Conservation (phyloP, 2,113 vertebrate species). For the Guaruba guarouba region DNA sequence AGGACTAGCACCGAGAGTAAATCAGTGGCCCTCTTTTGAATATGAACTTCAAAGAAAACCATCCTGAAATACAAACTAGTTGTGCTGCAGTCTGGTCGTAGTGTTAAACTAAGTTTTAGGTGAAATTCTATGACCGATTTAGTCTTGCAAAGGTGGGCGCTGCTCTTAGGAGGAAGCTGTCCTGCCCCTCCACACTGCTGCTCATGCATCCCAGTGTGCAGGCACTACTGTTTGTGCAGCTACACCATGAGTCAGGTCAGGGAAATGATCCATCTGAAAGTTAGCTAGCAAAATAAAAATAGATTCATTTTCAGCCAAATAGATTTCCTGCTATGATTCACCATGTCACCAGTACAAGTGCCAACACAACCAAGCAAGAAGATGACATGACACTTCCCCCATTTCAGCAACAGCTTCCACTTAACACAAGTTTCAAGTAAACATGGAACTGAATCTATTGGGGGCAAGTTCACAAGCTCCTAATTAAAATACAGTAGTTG, state of each 20-base stretch:
- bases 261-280: conserved; percentile 38
- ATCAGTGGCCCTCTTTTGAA: neutral
- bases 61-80: neutral
- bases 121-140: neutral
- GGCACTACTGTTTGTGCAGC: neutral
- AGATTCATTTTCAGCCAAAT: conserved; percentile 11
- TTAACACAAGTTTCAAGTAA: conserved; percentile 5
- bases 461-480: neutral
- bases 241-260: neutral
- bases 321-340: conserved; percentile 45
- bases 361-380: neutral
- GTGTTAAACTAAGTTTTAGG: neutral
- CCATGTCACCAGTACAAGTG: neutral
- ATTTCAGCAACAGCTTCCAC: conserved; percentile 33
- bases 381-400: conserved; percentile 21
- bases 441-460: neutral
- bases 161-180: neutral
- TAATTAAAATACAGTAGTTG: conserved; percentile 35
- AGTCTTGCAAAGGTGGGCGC: neutral
- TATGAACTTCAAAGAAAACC: neutral
- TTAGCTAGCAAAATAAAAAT: conserved; percentile 33
- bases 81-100: neutral
- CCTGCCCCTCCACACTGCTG: fast-evolving
- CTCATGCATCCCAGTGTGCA: fast-evolving
- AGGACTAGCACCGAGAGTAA: neutral